Percentiles rank a stretch among this genome's conserved stretches.
phyloP scores from a whole-genome alignment of 2,888 invertebrate species.

The Cheilosia impressa region DNA sequence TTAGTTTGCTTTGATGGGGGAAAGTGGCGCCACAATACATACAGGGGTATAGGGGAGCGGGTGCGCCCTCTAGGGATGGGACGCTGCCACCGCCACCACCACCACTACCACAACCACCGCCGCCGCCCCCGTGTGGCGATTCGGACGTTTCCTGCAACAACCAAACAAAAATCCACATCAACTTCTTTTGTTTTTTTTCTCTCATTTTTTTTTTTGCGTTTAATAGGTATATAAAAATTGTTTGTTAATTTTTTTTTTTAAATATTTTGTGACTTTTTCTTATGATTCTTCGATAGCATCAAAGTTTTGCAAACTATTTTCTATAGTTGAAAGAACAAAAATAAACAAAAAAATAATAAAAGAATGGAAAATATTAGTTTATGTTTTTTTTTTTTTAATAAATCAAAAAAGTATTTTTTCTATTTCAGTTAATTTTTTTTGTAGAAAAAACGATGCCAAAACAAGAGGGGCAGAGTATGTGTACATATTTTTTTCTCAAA shows the following conservation, averaged over 20 bases:
- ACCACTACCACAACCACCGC: constrained; percentile 78
- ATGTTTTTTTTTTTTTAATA: constrained; percentile 48
- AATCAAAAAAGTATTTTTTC: constrained; percentile 61
- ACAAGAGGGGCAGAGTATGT: constrained; percentile 76
- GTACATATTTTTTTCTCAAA: constrained; percentile 40
- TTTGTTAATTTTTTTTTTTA: constrained; percentile 53
- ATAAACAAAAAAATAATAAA: constrained; percentile 53
- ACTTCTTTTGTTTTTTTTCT: constrained; percentile 87
- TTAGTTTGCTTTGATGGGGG: constrained; percentile 95
- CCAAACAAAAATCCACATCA: constrained; percentile 95
- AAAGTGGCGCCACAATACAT: constrained; percentile 95
- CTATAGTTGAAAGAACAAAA: constrained; percentile 70
- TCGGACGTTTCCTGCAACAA: constrained; percentile 92
- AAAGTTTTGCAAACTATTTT: constrained; percentile 73
- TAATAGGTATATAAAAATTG: constrained; percentile 46
- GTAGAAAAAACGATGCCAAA: constrained; percentile 74
- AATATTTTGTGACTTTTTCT: constrained; percentile 76
- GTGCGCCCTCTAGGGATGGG: constrained; percentile 76
- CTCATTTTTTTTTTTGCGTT: constrained; percentile 76
- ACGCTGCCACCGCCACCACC: constrained; percentile 77
- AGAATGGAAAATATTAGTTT: constrained; percentile 71
- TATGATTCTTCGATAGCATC: constrained; percentile 71
- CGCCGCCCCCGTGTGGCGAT: constrained; percentile 86
- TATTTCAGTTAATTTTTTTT: constrained; percentile 59
- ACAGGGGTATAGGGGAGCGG: constrained; percentile 88